A percentile compares a stretch with the other conserved stretches of the same genome.
These are phyloP conservation scores for Neolamprologus toae DNA, from an alignment of 2,113 vertebrate genomes.

Conservation along the genomic window DNA sequence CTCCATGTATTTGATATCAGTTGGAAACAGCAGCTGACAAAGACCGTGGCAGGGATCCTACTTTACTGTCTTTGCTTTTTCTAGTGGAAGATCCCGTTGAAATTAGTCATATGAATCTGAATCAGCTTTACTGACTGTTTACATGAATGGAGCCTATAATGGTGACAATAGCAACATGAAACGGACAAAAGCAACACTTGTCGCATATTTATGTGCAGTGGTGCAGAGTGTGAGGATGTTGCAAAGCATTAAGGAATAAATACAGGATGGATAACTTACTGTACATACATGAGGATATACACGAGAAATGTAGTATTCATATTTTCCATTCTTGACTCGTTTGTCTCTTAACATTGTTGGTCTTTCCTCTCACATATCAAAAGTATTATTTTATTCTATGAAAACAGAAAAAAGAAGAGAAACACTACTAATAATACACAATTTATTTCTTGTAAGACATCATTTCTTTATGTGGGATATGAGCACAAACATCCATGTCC, in stretches of 20 bases:
- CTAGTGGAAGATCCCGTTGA: rapidly evolving
- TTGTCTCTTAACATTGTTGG: background rate
- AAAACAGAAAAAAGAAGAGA: background rate
- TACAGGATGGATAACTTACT: background rate
- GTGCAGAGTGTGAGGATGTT: background rate
- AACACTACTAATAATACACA: background rate
- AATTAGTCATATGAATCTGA: background rate
- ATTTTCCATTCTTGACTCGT: background rate
- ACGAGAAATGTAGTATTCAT: background rate
- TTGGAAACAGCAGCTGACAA: background rate
- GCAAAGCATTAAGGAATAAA: background rate
- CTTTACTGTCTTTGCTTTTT: background rate
- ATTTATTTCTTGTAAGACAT: background rate
- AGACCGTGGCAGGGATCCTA: background rate
- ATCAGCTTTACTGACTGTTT: background rate
- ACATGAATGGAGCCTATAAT: background rate
- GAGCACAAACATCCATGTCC: background rate
- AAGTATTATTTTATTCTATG: background rate
- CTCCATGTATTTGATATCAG: background rate
- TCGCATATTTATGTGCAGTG: background rate
- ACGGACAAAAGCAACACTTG: background rate
- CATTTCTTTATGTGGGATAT: background rate
- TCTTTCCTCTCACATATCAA: background rate
- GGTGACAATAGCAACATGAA: background rate
- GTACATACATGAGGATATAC: background rate